A percentile compares a stretch with the other conserved stretches of the same genome.
phyloP scores from a whole-genome alignment of 1,140 invertebrate genomes.

The Drosophila parvula region DNA sequence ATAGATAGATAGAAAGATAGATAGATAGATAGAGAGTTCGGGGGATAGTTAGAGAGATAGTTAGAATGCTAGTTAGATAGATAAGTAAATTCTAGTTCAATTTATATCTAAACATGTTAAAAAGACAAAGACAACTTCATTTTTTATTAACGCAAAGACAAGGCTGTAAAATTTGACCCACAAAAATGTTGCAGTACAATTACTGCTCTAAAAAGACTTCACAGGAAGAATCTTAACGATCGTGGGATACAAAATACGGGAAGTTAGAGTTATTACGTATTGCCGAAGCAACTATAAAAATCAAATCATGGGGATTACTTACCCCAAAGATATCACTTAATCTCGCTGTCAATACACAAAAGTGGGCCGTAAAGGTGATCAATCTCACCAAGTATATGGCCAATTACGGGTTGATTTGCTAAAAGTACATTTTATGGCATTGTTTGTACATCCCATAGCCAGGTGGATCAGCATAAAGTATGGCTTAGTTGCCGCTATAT shows the following conservation, averaged over 20 bases:
- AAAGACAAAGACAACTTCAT: too few species aligned
- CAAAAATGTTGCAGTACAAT: too few species aligned
- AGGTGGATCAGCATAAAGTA: not conserved
- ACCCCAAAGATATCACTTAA: not conserved
- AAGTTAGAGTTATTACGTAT: not conserved
- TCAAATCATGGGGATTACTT: too few species aligned
- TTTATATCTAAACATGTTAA: not conserved
- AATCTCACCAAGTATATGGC: not conserved
- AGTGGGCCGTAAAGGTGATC: constrained; percentile 5
- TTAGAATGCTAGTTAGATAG: too few species aligned
- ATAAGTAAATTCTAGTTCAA: too few species aligned
- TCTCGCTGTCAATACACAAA: not conserved
- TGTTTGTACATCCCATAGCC: not conserved
- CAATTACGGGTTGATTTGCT: constrained; percentile 9
- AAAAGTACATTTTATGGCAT: not conserved
- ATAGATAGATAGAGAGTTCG: not conserved
- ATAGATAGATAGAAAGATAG: too few species aligned
- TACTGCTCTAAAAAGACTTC: too few species aligned
- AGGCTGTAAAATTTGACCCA: too few species aligned
- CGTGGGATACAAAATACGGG: not conserved
- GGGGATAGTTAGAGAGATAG: too few species aligned
- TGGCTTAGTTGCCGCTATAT: not conserved
- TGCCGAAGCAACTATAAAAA: too few species aligned
- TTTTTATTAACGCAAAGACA: too few species aligned
- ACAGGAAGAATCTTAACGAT: not conserved